These are phyloP conservation scores for Trachythela sp. DNA, from an alignment of 64 coral and sea anemone genomes.

Conservation along the genomic window DNA sequence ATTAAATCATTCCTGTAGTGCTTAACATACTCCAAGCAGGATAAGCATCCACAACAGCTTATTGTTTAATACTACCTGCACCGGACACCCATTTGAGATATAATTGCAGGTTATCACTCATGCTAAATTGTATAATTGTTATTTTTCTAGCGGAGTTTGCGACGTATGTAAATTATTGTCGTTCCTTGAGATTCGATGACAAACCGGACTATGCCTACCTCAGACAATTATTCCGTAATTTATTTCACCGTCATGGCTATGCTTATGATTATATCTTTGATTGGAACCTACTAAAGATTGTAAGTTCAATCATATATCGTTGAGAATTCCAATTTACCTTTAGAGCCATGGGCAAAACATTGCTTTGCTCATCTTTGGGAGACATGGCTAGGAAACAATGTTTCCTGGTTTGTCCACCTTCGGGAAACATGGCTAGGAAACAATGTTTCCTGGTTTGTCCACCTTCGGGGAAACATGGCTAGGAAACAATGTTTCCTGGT, in stretches of 20 bases:
- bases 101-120: background rate
- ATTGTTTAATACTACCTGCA: too few species aligned
- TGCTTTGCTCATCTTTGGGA: too few species aligned
- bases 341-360: background rate
- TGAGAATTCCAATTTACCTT: background rate
- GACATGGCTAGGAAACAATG: too few species aligned
- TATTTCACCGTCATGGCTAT: conserved; percentile 97
- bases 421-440: too few species aligned
- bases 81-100: too few species aligned
- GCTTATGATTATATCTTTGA: conserved; percentile 98
- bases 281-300: conserved; percentile 98
- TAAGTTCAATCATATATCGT: conserved; percentile 44
- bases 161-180: conserved; percentile 93
- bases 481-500: too few species aligned
- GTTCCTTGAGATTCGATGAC: conserved; percentile 95
- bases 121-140: background rate
- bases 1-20: too few species aligned
- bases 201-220: conserved; percentile 98
- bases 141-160: conserved; percentile 87
- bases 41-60: too few species aligned
- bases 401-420: too few species aligned
- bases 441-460: too few species aligned
- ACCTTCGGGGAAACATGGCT: too few species aligned
- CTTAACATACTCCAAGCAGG: too few species aligned
- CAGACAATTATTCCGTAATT: conserved; percentile 82